Evolutionary conservation across 1,140 invertebrate genomes (phyloP), one percentile per base, ranked within the genome.

Genomic region (Mizuhopecten yessoensis): DNA sequence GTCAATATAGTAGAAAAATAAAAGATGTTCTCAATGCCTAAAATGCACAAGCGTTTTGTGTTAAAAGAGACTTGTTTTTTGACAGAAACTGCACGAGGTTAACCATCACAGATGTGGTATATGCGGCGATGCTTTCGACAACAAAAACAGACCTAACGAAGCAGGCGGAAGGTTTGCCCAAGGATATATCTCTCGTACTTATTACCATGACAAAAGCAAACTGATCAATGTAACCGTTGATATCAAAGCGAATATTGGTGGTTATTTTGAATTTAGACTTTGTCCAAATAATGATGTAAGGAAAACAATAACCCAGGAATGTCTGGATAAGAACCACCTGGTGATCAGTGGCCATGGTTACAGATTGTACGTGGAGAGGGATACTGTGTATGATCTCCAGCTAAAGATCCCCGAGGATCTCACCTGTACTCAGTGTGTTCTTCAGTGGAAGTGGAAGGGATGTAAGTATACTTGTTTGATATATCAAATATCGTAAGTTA

Each of bases 381-480:
- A 89, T 20, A 36, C 33, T 33, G 89, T 88, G 75, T 88, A 90
- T 86, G 87, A 87, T 33, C 34, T 91, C 33, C 87, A 86, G 17
- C 42, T 94, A 9, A 86, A 93, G 33, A 96, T 99, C 86, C 98
- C 98, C 0, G 96, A 98, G 0, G 98, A 98, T 93, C 94, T 99
- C 0, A 98, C 98, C 0, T 99, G 98, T 94, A 97, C 98, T 0
- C 98, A 98, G 92, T 99, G 98, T 94, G 98, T 99, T 0, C 95
- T 99, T 0, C 98, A 98, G 95, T 99, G 98, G 98, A 98, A 97
- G 89, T 99, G 99, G 96, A 98, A 98, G 90, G 98, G 98, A 92
- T 98, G 98, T 98, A 96, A 94, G 87, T 92, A 86, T 45, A 49
- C 11, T 49, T 39, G 36, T 39, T 39, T 90, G 34, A 90, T 34